A percentile compares a stretch with the other conserved stretches of the same genome.
These are phyloP conservation scores for Pediacus dermestoides DNA, from an alignment of 2,888 invertebrate species.

Conservation along the genomic window DNA sequence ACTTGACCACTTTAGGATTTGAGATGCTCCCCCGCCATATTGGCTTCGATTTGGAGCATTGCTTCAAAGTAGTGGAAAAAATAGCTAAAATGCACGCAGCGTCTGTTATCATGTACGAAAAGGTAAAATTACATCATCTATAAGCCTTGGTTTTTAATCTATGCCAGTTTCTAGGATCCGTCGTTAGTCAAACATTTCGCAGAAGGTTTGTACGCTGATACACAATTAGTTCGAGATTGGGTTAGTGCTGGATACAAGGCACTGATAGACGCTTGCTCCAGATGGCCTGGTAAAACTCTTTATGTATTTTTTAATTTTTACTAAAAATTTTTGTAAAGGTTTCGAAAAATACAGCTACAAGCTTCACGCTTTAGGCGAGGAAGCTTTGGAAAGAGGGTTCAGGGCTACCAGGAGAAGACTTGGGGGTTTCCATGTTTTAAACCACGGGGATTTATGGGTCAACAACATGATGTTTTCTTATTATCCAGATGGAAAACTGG, in stretches of 20 bases:
- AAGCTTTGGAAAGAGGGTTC: conserved; percentile 31
- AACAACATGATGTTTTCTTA: conserved; percentile 55
- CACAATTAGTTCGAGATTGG: conserved; percentile 31
- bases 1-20: conserved; percentile 55
- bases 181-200: conserved; percentile 31
- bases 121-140: conserved; percentile 50
- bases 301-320: neutral
- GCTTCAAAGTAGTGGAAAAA: conserved; percentile 51
- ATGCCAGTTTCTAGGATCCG: conserved; percentile 32
- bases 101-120: conserved; percentile 53
- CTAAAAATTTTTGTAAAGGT: conserved; percentile 23
- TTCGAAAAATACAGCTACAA: conserved; percentile 48
- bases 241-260: conserved; percentile 30
- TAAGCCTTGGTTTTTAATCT: conserved; percentile 4
- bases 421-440: conserved; percentile 49
- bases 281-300: conserved; percentile 45
- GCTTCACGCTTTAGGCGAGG: conserved; percentile 40
- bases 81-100: conserved; percentile 57
- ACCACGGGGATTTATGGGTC: conserved; percentile 55
- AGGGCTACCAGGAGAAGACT: conserved; percentile 30
- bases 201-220: conserved; percentile 35
- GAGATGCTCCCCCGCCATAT: conserved; percentile 53
- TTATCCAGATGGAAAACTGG: conserved; percentile 39
- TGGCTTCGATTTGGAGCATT: conserved; percentile 57
- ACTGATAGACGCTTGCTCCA: conserved; percentile 45